A percentile compares a stretch with the other conserved stretches of the same genome.
These are phyloP conservation scores for Conus canariensis DNA, from an alignment of 2,888 invertebrate species.

Conservation along the genomic window DNA sequence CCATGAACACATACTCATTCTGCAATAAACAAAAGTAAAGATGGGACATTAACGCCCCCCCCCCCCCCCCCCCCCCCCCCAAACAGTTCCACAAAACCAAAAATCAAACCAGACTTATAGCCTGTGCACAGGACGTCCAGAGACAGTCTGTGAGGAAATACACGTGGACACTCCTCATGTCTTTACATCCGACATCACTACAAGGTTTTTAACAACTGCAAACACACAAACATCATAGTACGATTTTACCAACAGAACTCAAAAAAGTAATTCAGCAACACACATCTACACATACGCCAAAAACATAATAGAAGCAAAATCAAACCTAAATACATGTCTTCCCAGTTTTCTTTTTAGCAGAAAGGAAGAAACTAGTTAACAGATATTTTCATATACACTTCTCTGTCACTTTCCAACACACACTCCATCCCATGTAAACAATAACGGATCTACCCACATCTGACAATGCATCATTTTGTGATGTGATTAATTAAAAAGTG, in stretches of 20 bases:
- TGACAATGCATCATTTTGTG: background rate
- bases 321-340: background rate
- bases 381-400: background rate
- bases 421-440: background rate
- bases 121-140: background rate
- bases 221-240: background rate
- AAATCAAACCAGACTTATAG: background rate
- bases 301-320: background rate
- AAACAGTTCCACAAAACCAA: background rate
- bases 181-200: background rate
- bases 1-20: background rate
- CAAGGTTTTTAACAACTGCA: background rate
- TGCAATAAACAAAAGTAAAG: background rate
- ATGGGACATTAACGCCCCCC: background rate
- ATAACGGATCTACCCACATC: background rate
- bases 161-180: background rate
- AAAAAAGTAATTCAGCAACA: background rate
- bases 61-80: too few species aligned
- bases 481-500: background rate
- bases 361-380: background rate
- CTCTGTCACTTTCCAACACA: too few species aligned
- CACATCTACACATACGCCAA: too few species aligned
- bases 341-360: too few species aligned
- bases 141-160: background rate
- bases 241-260: background rate